Evolutionary conservation across 2,888 invertebrate genomes (phyloP), one percentile per base, ranked within the genome.

Genomic region (Mimachlamys varia): DNA sequence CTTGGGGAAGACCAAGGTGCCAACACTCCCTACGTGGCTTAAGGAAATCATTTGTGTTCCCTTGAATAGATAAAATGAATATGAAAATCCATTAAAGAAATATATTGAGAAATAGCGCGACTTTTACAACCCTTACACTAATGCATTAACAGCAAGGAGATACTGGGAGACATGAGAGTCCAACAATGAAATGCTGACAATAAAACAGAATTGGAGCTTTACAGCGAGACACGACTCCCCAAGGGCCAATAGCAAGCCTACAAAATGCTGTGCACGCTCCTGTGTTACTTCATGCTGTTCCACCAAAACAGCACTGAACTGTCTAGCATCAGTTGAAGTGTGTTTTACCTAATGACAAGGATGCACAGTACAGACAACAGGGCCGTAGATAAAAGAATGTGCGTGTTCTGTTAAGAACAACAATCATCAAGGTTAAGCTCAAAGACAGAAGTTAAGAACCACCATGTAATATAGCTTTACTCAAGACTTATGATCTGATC

Each of bases 31-130:
- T 76, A 33, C 27, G 76, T 33, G 76, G 33, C 76, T 76, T 33
- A 33, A 76, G 76, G 33, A 76, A 76, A 76, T 27, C 76, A 76
- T 76, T 76, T 76, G 76, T 76, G 76, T 76, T 76, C 33, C 76
- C 76, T 76, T 33, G 76, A 76, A 76, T 76, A 76, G 76, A 76
- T 76, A 76, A 76, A 76, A 76, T 76, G 76, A 76, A 76, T 76
- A 76, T 76, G 76, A 76, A 76, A 76, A 76, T 76, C 76, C 33
- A 76, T 76, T 76, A 76, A 76, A 76, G 76, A 33, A 76, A 76
- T 76, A 76, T 76, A 76, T 76, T 27, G 27, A 33, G 76, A 33
- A 76, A 76, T 76, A 27, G 76, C 27, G 76, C 33, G 76, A 76
- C 76, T 76, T 76, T 76, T 76, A 76, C 76, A 10, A 33, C 33